Evolutionary conservation across 2,113 vertebrate genomes (phyloP).

Genomic region (Tragelaphus buxtoni): DNA sequence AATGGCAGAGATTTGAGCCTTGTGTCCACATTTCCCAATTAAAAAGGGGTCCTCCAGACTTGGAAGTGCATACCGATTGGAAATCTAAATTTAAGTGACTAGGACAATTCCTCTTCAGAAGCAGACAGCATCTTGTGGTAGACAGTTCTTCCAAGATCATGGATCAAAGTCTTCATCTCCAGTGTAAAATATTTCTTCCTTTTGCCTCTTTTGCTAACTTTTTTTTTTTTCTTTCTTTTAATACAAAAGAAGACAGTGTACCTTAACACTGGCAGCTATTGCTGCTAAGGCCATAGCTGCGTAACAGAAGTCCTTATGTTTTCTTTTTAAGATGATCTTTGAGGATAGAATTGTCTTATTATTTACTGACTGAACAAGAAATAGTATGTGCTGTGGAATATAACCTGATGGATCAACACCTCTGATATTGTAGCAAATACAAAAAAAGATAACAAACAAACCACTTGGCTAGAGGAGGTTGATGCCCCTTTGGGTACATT

Average conservation of each 20-base stretch:
- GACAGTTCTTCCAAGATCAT: not conserved
- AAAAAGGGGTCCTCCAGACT: not conserved
- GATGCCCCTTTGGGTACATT: not conserved
- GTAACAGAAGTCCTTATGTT: not conserved
- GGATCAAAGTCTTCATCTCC: not conserved
- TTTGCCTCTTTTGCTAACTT: not conserved
- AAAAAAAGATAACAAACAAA: not conserved
- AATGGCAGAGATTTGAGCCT: not conserved
- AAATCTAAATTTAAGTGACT: not conserved
- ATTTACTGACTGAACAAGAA: not conserved
- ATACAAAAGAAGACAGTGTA: not conserved
- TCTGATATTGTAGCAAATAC: not conserved
- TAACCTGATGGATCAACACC: not conserved
- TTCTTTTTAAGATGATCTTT: not conserved
- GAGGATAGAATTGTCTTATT: not conserved
- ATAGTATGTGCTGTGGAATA: not conserved
- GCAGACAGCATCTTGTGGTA: not conserved
- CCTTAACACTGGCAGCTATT: not conserved
- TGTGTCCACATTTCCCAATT: not conserved
- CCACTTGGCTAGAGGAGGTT: not conserved
- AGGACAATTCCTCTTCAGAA: not conserved
- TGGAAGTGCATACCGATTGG: not conserved
- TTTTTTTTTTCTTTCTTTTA: not conserved
- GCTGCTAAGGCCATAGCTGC: not conserved
- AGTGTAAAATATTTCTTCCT: not conserved